These are phyloP conservation scores for Nothoprocta pentlandii DNA, from an alignment of 2,113 vertebrate species.

Conservation along the genomic window DNA sequence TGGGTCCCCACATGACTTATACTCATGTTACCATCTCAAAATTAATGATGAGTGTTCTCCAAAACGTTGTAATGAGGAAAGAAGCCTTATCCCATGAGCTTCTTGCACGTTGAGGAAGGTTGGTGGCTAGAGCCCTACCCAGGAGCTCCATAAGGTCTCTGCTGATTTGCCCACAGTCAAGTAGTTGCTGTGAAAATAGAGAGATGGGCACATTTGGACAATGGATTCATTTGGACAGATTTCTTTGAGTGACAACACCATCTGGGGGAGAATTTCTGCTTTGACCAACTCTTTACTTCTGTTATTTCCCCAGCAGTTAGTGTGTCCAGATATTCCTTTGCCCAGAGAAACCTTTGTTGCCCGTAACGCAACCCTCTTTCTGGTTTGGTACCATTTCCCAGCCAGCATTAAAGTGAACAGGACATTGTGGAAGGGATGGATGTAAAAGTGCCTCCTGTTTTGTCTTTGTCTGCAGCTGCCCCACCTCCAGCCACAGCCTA, in stretches of 20 bases:
- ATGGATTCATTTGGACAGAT: no score
- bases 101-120: accelerated
- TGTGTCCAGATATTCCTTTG: neutral
- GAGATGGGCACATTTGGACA: accelerated
- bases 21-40: neutral
- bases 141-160: neutral
- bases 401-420: neutral
- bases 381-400: neutral
- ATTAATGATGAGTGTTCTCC: neutral
- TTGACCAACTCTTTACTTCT: neutral
- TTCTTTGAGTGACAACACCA: neutral
- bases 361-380: neutral
- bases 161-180: neutral
- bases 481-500: neutral
- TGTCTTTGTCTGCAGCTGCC: neutral
- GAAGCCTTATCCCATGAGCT: accelerated
- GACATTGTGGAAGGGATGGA: neutral
- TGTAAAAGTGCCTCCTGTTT: neutral
- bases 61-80: neutral
- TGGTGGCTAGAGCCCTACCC: accelerated
- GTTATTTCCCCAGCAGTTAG: neutral
- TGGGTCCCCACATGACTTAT: neutral
- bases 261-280: neutral
- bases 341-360: neutral
- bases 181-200: neutral